A percentile compares a stretch with the other conserved stretches of the same genome.
Evolutionary conservation across 2,113 vertebrate genomes (phyloP).

Genomic region (Marcusenius ussheri): DNA sequence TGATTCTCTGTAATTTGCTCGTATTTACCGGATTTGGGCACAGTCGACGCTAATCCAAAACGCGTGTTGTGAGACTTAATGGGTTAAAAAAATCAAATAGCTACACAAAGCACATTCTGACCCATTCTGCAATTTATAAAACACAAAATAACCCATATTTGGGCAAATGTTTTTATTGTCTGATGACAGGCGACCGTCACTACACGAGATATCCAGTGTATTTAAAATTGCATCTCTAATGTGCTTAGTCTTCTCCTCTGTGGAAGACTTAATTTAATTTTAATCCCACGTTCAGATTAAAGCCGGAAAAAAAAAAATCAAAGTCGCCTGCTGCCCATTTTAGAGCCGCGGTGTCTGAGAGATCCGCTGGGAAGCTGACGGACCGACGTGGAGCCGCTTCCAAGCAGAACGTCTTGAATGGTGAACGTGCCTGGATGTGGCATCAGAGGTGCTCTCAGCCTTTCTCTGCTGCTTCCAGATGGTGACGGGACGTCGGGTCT

Average conservation of each 20-base stretch:
- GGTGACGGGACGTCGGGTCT: neutral
- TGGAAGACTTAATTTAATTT: neutral
- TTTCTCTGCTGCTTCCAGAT: neutral
- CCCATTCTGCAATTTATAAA: neutral
- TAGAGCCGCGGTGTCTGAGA: neutral
- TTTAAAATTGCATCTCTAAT: neutral
- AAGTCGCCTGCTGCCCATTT: neutral
- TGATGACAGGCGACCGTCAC: neutral
- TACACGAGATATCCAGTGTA: neutral
- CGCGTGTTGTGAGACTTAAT: neutral
- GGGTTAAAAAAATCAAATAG: neutral
- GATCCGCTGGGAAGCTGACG: neutral
- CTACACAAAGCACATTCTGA: neutral
- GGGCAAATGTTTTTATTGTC: neutral
- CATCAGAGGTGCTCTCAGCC: neutral
- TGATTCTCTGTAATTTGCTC: conserved; percentile 2
- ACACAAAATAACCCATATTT: neutral
- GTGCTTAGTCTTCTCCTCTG: neutral
- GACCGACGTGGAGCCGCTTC: neutral
- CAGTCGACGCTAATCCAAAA: neutral
- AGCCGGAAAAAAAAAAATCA: neutral
- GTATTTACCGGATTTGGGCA: neutral
- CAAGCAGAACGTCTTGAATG: neutral
- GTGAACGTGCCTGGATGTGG: neutral
- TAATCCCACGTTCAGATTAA: neutral